These are phyloP conservation scores for Candidula unifasciata DNA, from an alignment of 2,888 invertebrate genomes.

Conservation along the genomic window DNA sequence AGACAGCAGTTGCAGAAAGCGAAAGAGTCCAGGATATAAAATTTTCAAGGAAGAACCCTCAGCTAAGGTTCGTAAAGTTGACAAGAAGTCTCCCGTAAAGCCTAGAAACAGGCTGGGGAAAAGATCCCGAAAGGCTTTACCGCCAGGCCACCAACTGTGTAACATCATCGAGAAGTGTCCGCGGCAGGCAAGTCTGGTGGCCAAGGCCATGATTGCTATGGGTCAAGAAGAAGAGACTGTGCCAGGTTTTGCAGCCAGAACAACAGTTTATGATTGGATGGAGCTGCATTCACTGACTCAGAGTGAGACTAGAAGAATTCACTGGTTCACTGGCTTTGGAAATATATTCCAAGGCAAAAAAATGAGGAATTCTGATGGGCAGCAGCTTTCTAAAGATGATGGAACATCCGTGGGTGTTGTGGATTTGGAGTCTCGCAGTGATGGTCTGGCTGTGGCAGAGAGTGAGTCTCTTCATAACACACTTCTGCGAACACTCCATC, in stretches of 20 bases:
- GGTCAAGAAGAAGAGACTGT: constrained; percentile 45
- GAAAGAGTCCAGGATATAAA: constrained; percentile 41
- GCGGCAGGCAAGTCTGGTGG: constrained; percentile 48
- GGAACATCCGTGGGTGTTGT: neutral
- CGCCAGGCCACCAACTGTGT: constrained; percentile 34
- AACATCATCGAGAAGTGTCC: constrained; percentile 53
- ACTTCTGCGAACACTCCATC: constrained; percentile 45
- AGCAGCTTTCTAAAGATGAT: neutral
- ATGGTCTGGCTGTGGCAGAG: neutral
- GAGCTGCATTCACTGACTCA: constrained; percentile 22
- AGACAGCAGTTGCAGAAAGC: constrained; percentile 17
- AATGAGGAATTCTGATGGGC: neutral
- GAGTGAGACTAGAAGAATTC: constrained; percentile 7
- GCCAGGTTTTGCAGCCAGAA: constrained; percentile 36
- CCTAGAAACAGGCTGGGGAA: neutral
- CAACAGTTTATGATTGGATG: constrained; percentile 44
- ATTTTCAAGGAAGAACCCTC: constrained; percentile 42
- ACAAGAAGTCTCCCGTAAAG: neutral
- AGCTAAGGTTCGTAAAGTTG: constrained; percentile 32
- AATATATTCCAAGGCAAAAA: neutral
- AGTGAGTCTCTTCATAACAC: constrained; percentile 35
- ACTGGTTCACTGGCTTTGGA: constrained; percentile 37
- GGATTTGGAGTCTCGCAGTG: neutral
- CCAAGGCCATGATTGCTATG: constrained; percentile 52
- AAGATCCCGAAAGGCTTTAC: neutral